phyloP scores from a whole-genome alignment of 2,797 vertebrate genomes.

The Gallinago nigripennis region DNA sequence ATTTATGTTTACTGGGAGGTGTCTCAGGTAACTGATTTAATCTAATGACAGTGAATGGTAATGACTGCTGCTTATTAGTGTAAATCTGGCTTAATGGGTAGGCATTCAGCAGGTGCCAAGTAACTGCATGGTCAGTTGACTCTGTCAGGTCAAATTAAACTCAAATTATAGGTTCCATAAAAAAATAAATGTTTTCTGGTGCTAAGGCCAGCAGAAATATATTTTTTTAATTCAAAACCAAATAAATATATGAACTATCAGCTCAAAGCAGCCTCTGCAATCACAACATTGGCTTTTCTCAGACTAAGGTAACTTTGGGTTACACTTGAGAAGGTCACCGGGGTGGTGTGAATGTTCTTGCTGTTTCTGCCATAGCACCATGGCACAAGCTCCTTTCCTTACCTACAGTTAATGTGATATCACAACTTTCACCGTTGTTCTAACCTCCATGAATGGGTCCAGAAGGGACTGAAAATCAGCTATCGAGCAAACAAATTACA shows the following conservation, averaged over 20 bases:
- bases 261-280: background rate
- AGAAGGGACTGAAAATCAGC: background rate
- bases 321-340: background rate
- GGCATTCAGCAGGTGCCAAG: conserved; percentile 60
- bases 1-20: conserved; percentile 19
- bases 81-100: conserved; percentile 37
- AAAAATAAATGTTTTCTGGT: background rate
- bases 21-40: conserved; percentile 35
- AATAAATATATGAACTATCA: background rate
- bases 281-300: background rate
- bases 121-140: conserved; percentile 64
- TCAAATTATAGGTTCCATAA: conserved; percentile 43
- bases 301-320: background rate
- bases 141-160: conserved; percentile 67
- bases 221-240: background rate
- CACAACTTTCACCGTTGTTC: background rate
- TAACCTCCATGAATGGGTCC: background rate
- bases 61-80: conserved; percentile 24
- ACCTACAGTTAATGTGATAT: background rate
- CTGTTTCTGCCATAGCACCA: background rate
- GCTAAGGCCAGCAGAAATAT: background rate
- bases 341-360: background rate
- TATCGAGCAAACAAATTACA: background rate
- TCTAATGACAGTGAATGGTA: background rate
- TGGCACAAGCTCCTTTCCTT: background rate